These are phyloP conservation scores for Perca fluviatilis DNA, from an alignment of 2,113 vertebrate genomes.

Conservation along the genomic window DNA sequence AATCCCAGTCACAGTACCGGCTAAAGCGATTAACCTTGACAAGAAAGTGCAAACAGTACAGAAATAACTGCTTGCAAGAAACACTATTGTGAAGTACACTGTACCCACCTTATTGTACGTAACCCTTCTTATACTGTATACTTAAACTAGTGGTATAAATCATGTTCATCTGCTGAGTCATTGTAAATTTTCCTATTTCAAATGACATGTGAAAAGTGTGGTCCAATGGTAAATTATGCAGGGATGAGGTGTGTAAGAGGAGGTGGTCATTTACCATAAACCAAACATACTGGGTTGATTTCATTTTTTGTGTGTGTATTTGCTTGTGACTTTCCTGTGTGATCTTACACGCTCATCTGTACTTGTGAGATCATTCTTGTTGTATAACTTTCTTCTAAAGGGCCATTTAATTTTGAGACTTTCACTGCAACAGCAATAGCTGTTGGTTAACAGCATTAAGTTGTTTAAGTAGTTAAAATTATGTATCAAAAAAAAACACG, in stretches of 20 bases:
- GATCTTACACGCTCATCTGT: not conserved
- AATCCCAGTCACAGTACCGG: not conserved
- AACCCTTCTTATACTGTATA: not conserved
- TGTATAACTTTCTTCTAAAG: not conserved
- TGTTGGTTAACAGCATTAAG: not conserved
- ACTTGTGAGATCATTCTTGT: not conserved
- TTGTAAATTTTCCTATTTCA: slow-evolving; percentile 7
- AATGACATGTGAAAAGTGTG: slow-evolving; percentile 10
- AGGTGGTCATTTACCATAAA: slow-evolving; percentile 33
- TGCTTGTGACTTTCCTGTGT: slow-evolving; percentile 31
- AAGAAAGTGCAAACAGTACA: not conserved
- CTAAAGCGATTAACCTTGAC: not conserved
- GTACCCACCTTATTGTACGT: not conserved
- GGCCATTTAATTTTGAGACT: not conserved
- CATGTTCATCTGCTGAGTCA: not conserved
- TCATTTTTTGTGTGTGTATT: slow-evolving; percentile 34
- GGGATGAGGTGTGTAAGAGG: slow-evolving; percentile 52
- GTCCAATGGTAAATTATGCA: slow-evolving; percentile 21
- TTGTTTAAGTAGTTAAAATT: not conserved
- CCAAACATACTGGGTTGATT: slow-evolving; percentile 32
- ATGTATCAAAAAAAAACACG: not conserved
- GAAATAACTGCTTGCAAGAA: not conserved
- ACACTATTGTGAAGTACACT: not conserved
- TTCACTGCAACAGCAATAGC: not conserved
- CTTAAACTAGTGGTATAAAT: not conserved